Evolutionary conservation across 1,140 invertebrate species (phyloP).

Genomic region (Bombus ignitus): DNA sequence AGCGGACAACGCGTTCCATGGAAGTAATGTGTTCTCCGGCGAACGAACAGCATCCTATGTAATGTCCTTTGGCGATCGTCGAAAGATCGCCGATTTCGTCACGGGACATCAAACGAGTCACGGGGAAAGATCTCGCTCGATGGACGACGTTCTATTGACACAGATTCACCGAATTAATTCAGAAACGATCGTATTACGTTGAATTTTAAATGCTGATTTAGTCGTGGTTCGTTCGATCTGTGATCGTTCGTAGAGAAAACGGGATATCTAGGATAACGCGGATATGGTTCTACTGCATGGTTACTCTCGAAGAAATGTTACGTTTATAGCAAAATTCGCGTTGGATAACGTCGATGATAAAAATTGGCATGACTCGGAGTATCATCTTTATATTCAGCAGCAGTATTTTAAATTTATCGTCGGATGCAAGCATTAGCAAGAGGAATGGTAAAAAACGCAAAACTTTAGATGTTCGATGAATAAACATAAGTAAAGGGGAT

Average conservation of each 20-base stretch:
- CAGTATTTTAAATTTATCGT: background rate
- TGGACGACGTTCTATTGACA: background rate
- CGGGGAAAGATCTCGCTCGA: background rate
- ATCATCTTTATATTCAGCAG: background rate
- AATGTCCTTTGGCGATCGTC: background rate
- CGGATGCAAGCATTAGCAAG: too few relatives aligned
- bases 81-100: background rate
- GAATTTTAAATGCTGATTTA: background rate
- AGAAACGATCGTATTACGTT: background rate
- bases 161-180: background rate
- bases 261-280: background rate
- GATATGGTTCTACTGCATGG: background rate
- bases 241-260: background rate
- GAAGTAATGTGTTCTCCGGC: background rate
- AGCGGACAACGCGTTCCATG: conserved; percentile 11
- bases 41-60: background rate
- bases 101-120: background rate
- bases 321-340: background rate
- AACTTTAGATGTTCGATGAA: background rate
- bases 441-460: background rate
- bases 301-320: background rate
- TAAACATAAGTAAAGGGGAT: too few relatives aligned
- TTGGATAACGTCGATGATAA: background rate
- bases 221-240: background rate
- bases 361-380: background rate